A percentile compares a stretch with the other conserved stretches of the same genome.
Conservation (phyloP, 1,140 invertebrate genomes). For the Scylla paramamosain region DNA sequence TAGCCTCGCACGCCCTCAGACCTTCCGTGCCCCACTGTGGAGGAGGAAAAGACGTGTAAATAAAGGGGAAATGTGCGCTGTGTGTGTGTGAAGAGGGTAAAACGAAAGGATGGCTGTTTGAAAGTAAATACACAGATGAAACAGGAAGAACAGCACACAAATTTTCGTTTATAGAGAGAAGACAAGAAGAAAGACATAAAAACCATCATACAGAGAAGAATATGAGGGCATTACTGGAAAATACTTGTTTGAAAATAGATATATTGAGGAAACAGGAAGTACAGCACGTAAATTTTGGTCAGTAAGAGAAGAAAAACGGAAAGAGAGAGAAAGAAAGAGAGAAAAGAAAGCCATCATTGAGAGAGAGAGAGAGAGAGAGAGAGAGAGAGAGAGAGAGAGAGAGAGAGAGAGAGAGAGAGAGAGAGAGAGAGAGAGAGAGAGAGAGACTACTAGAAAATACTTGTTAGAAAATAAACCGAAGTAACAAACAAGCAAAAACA, state of each 20-base stretch:
- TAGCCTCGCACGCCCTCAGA: constrained; percentile 80
- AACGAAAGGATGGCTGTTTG: no score
- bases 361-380: not conserved
- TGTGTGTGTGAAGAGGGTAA: not conserved
- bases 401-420: no score
- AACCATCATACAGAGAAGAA: no score
- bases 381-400: not conserved
- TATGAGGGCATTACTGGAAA: no score
- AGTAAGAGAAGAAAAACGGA: not conserved
- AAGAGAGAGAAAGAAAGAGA: not conserved
- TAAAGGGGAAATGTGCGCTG: not conserved
- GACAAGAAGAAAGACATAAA: no score
- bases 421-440: no score
- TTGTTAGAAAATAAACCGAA: no score
- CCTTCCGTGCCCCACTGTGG: constrained; percentile 81
- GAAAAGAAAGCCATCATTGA: not conserved
- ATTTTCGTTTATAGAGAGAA: no score
- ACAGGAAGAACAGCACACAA: not conserved
- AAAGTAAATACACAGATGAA: not conserved
- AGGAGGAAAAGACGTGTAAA: not conserved
- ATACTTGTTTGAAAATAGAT: no score
- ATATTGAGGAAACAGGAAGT: not conserved
- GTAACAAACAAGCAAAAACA: no score
- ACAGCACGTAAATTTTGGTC: no score
- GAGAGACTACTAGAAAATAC: no score